Base-by-base conservation (phyloP, 2,888 invertebrate genomes). In the Pegoplata infirma region DNA sequence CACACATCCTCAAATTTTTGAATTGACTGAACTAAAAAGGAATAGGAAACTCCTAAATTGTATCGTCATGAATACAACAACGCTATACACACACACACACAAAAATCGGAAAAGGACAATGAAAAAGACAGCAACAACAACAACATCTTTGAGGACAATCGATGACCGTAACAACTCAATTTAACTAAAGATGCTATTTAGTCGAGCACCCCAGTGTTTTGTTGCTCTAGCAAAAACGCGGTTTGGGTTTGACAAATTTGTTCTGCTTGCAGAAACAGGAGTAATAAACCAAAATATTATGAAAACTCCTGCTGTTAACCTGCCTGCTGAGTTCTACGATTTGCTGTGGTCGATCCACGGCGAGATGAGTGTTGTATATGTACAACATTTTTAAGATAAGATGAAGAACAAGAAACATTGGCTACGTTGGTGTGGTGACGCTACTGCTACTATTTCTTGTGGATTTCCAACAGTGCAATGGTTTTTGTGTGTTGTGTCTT, bases 201-300 rank as follows among this genome's bases (percentile, higher is more conserved):
- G 78, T 5, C 14, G 16, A 66, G 69, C 69, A 76, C 63, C 79
- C 79, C 16, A 66, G 51, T 47, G 75, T 63, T 71, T 74, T 71
- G 79, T 79, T 79, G 75, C 71, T 72, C 67, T 75, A 56, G 71
- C 71, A 79, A 67, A 76, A 85, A 85, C 81, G 84, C 86, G 79
- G 69, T 71, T 79, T 79, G 56, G 79, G 56, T 56, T 79, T 79
- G 71, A 72, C 61, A 46, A 71, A 79, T 79, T 79, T 67, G 79
- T 79, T 75, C 87, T 88, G 83, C 87, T 86, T 68, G 68, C 76
- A 77, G 73, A 78, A 81, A 81, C 82, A 81, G 83, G 76, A 83
- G 83, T 83, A 82, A 83, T 82, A 82, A 87, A 87, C 87, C 87
- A 88, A 88, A 87, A 88, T 87, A 87, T 83, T 83, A 83, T 83